A percentile compares a stretch with the other conserved stretches of the same genome.
These are phyloP conservation scores for Acridotheres tristis DNA, from an alignment of 2,797 vertebrate species.

Conservation along the genomic window DNA sequence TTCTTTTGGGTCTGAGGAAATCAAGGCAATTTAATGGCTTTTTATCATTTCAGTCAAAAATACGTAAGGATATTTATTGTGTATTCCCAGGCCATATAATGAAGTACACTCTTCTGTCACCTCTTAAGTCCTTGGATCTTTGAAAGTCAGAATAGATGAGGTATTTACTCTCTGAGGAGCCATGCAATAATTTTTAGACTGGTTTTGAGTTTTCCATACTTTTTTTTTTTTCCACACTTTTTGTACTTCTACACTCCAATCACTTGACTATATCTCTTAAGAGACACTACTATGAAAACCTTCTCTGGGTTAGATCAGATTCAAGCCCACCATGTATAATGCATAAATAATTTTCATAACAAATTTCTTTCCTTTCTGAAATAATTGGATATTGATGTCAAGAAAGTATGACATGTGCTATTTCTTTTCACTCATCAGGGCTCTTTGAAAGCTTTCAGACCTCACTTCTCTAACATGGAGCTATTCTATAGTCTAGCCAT, in stretches of 20 bases:
- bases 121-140: neutral
- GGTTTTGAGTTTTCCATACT: neutral
- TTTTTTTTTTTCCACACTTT: neutral
- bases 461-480: neutral
- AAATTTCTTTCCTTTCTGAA: neutral
- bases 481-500: neutral
- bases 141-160: neutral
- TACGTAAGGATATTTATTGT: neutral
- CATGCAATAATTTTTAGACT: neutral
- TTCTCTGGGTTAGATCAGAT: neutral
- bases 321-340: neutral
- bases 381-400: neutral
- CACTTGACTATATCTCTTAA: neutral
- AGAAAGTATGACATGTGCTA: neutral
- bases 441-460: neutral
- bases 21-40: neutral
- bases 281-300: neutral
- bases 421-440: neutral
- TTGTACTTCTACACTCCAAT: neutral
- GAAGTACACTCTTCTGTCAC: neutral
- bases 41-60: neutral
- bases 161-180: neutral
- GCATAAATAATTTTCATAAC: neutral
- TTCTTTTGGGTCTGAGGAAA: neutral
- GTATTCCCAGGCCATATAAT: neutral